These are phyloP conservation scores for Mythimna pallens DNA, from an alignment of 2,888 invertebrate species.

Conservation along the genomic window DNA sequence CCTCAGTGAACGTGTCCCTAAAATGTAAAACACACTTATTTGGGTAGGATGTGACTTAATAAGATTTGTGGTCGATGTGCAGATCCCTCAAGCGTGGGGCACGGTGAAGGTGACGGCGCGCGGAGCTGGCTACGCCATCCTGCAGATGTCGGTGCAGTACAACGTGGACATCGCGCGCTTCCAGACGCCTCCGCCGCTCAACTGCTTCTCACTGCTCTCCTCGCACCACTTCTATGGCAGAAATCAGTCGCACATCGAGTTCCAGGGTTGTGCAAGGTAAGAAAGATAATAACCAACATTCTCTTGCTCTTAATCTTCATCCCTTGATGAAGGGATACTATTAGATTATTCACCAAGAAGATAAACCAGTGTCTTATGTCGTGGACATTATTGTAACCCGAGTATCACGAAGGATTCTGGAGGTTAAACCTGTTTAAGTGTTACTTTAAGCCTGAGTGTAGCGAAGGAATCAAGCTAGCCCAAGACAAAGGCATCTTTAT, in stretches of 20 bases:
- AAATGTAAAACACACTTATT: background rate
- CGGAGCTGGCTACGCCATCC: slow-evolving; percentile 98
- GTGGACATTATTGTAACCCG: too few species aligned
- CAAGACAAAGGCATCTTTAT: too few species aligned
- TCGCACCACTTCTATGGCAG: slow-evolving; percentile 95
- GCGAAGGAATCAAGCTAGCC: too few species aligned
- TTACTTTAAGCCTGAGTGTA: too few species aligned
- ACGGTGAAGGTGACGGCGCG: slow-evolving; percentile 97
- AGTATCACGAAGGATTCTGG: too few species aligned
- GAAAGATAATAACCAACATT: too few species aligned
- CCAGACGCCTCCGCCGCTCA: slow-evolving; percentile 95
- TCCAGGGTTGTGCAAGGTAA: slow-evolving; percentile 96
- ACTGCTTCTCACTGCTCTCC: slow-evolving; percentile 94
- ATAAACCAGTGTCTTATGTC: too few species aligned
- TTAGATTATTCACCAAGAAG: too few species aligned
- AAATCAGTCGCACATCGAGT: slow-evolving; percentile 98
- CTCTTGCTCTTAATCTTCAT: too few species aligned
- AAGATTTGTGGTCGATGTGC: background rate
- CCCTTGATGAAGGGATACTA: too few species aligned
- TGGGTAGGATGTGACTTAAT: background rate
- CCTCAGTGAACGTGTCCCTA: too few species aligned
- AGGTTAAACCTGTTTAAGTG: too few species aligned
- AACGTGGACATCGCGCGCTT: slow-evolving; percentile 96
- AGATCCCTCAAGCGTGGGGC: slow-evolving; percentile 98
- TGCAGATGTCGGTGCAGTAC: slow-evolving; percentile 98